These are phyloP conservation scores for Mastomys natalensis DNA, from an alignment of 2,113 vertebrate species.

Conservation along the genomic window DNA sequence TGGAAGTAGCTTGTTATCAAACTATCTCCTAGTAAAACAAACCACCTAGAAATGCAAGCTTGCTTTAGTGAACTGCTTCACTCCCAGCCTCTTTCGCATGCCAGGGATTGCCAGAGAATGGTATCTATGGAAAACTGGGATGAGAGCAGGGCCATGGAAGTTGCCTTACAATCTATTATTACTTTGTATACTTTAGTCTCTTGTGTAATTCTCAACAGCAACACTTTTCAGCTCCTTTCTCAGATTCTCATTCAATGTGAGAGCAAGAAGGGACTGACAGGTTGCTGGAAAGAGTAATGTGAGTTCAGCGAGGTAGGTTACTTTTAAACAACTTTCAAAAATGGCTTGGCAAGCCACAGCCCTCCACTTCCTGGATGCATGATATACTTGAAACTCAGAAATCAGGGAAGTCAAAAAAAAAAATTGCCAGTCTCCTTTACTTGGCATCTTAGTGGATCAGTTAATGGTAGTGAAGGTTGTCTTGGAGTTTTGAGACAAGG, in stretches of 20 bases:
- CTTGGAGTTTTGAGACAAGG: neutral
- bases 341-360: neutral
- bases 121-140: neutral
- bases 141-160: neutral
- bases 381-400: neutral
- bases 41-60: neutral
- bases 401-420: neutral
- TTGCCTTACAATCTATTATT: neutral
- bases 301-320: neutral
- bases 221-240: neutral
- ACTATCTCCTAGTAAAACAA: neutral
- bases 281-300: neutral
- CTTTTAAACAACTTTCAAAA: constrained; percentile 5
- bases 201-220: neutral
- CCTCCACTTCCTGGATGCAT: neutral
- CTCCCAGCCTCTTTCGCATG: neutral
- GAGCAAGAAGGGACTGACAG: neutral
- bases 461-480: neutral
- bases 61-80: neutral
- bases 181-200: neutral
- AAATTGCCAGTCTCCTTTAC: neutral
- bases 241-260: neutral
- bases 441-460: neutral
- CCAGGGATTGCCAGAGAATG: neutral
- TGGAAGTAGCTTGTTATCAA: neutral